Base-by-base conservation (phyloP, 2,888 invertebrate species). In the Drosophila basisetae region DNA sequence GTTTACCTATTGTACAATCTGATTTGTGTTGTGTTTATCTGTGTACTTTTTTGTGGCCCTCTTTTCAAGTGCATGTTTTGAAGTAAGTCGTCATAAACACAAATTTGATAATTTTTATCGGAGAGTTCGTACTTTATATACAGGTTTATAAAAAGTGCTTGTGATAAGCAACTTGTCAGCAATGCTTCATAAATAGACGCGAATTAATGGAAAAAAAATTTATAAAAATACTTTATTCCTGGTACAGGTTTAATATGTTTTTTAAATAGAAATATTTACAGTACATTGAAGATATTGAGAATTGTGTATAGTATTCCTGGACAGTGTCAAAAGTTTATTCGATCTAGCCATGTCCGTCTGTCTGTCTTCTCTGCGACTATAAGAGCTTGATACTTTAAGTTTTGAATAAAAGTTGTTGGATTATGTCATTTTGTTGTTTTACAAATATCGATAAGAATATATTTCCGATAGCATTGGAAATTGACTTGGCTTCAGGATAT, bases 51-150 rank as follows among this genome's bases (percentile, higher is more conserved):
- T 60, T 62, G n/a, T 43, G 35, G 50, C 35, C 4, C 18, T 33
- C 22, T 33, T 74, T 75, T 82, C 82, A 82, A 82, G 82, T 82
- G 80, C 82, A 82, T 58, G 67, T 56, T 47, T 47, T 49, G 59
- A 53, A 31, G 54, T 39, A 47, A 43, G 50, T 47, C 55, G 69
- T 78, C 69, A 80, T 82, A 80, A 76, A 71, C 71, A 76, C 49
- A 28, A 37, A 43, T 66, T 76, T 80, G 69, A 78, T 75, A 65
- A 77, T 65, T 2, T 65, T 58, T 62, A 18, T 52, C 50, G 4
- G 25, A 37, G 13, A 18, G n/a, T 33, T 58, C n/a, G 2, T 31
- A 33, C 31, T n/a, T 41, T 18, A 16, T 13, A 30, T 16, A 35
- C 18, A 9, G 22, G 25, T 55, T 43, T 25, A 9, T 35, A 39